Conservation (phyloP, 92 coral and sea anemone species). For the Actinernus sp. region DNA sequence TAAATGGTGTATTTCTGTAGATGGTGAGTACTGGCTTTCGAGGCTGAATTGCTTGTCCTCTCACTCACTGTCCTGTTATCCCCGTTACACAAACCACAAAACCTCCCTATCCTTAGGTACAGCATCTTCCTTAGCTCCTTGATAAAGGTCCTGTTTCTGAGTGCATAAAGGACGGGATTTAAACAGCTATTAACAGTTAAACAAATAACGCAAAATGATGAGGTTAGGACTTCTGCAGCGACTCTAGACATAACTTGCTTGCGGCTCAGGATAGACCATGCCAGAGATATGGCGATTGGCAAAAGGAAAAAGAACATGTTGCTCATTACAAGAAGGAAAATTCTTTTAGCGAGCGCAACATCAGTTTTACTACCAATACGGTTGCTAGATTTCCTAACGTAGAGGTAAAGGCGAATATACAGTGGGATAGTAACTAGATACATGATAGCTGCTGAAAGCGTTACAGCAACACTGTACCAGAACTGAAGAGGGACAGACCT, state of each 20-base stretch:
- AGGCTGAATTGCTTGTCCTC: constrained; percentile 31
- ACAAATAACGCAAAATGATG: constrained; percentile 45
- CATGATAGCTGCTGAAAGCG: constrained; percentile 48
- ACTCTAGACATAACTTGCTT: constrained; percentile 44
- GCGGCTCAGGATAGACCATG: constrained; percentile 49
- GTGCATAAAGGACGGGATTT: constrained; percentile 41
- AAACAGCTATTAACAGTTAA: constrained; percentile 45
- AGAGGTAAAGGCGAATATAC: constrained; percentile 49
- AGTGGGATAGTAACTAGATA: constrained; percentile 65
- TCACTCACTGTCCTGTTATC: constrained; percentile 19
- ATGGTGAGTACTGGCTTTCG: constrained; percentile 24
- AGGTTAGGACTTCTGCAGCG: constrained; percentile 48
- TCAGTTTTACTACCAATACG: constrained; percentile 64
- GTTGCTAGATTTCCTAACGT: constrained; percentile 62
- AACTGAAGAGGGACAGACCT: constrained; percentile 73
- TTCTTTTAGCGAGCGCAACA: constrained; percentile 57
- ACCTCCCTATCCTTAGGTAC: constrained; percentile 11
- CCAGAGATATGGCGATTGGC: constrained; percentile 54
- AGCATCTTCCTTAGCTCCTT: constrained; percentile 41
- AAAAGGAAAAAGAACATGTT: constrained; percentile 83
- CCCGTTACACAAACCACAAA: constrained; percentile 22
- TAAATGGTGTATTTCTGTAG: constrained; percentile 26
- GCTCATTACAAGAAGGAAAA: constrained; percentile 74
- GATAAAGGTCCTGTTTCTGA: constrained; percentile 43
- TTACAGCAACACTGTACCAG: constrained; percentile 61